Percentiles rank a stretch among this genome's conserved stretches.
phyloP scores from a whole-genome alignment of 2,797 vertebrate genomes.

The Falco peregrinus region DNA sequence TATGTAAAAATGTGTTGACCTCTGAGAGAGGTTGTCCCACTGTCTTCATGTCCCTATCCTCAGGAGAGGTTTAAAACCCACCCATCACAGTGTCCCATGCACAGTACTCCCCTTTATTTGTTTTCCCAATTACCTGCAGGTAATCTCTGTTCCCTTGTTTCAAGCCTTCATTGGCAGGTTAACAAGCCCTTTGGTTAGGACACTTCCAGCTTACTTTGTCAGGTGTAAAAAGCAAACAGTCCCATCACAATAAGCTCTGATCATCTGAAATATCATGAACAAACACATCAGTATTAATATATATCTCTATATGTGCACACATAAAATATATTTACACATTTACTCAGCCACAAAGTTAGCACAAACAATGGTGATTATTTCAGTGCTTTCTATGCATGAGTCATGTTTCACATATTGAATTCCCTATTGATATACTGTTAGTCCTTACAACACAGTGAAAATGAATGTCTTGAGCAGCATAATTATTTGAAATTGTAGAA shows the following conservation, averaged over 20 bases:
- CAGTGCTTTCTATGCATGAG: background rate
- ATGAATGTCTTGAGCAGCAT: background rate
- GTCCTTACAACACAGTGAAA: background rate
- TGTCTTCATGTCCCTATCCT: too few species aligned
- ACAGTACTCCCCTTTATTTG: background rate
- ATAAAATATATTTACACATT: background rate
- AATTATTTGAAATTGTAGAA: conserved; percentile 34
- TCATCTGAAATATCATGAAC: background rate
- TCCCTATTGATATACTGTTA: background rate
- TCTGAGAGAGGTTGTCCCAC: background rate
- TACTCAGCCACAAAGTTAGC: background rate
- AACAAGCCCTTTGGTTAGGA: background rate
- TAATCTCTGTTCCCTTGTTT: background rate
- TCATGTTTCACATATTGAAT: background rate
- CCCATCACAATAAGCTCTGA: background rate
- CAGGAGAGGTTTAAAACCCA: background rate
- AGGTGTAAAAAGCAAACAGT: background rate
- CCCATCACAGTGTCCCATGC: background rate
- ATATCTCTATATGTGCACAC: background rate
- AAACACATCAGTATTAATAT: background rate
- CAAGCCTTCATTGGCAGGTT: background rate
- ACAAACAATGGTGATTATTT: background rate
- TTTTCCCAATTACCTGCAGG: background rate
- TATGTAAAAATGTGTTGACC: background rate
- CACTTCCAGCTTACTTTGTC: background rate